Conservation (phyloP, 2,113 vertebrate genomes). For the Gavialis gangeticus region DNA sequence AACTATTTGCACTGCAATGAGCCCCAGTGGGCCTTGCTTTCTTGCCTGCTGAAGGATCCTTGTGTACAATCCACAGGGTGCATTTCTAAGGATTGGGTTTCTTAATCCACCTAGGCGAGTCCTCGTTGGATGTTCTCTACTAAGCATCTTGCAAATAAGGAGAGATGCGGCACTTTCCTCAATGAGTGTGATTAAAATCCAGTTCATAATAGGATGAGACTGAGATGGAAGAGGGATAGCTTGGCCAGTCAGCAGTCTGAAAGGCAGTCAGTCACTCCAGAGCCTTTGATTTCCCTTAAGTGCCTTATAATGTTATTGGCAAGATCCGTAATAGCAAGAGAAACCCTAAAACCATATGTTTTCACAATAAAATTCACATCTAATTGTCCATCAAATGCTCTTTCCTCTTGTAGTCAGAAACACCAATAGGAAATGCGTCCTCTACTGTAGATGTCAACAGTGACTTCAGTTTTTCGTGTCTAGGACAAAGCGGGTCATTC, state of each 20-base stretch:
- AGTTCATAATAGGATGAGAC: neutral
- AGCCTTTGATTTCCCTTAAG: neutral
- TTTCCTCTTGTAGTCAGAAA: neutral
- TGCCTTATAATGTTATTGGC: neutral
- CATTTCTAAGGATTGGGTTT: neutral
- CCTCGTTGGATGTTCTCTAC: neutral
- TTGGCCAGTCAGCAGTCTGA: neutral
- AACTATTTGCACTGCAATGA: accelerated
- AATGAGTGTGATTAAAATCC: neutral
- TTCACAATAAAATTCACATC: neutral
- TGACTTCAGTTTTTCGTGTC: neutral
- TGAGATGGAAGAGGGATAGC: neutral
- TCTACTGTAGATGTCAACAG: neutral
- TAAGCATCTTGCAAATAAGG: neutral
- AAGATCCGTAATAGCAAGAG: neutral
- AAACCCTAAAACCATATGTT: neutral
- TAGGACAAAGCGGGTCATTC: neutral
- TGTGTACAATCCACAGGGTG: neutral
- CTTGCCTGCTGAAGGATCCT: neutral
- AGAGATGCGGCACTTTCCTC: neutral
- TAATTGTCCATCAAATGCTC: neutral
- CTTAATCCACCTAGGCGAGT: accelerated
- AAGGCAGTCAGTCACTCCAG: neutral
- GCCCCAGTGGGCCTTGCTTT: neutral
- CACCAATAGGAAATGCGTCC: neutral